These are phyloP conservation scores for Dioctria linearis DNA, from an alignment of 2,888 invertebrate species.

Conservation along the genomic window DNA sequence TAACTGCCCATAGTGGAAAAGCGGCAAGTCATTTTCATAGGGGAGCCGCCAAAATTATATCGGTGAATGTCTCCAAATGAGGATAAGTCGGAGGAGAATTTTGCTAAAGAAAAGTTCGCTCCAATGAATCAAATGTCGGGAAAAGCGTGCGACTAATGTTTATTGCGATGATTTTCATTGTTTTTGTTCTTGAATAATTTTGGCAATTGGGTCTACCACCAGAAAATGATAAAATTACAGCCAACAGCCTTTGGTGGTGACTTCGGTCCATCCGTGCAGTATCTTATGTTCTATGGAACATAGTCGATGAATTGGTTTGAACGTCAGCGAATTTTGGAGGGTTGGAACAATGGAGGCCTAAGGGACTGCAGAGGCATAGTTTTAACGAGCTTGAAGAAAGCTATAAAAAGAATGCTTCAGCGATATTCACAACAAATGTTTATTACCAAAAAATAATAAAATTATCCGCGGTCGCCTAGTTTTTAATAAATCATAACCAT, in stretches of 20 bases:
- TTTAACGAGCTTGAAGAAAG: slow-evolving; percentile 47
- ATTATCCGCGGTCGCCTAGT: slow-evolving; percentile 20
- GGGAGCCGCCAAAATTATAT: not conserved
- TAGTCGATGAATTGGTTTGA: slow-evolving; percentile 6
- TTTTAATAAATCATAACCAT: not conserved
- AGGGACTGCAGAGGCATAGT: slow-evolving; percentile 25
- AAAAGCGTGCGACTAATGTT: slow-evolving; percentile 52
- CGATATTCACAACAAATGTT: slow-evolving; percentile 36
- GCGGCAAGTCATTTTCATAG: slow-evolving; percentile 25
- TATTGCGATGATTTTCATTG: slow-evolving; percentile 50
- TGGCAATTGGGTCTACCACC: slow-evolving; percentile 33
- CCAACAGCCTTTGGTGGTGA: slow-evolving; percentile 10
- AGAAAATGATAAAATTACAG: slow-evolving; percentile 27
- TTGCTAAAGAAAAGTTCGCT: not conserved
- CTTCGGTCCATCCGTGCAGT: not conserved
- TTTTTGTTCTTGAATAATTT: slow-evolving; percentile 39
- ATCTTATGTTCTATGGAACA: not conserved
- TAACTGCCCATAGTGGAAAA: slow-evolving; percentile 19
- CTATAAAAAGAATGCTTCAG: slow-evolving; percentile 29
- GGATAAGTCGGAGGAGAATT: not conserved
- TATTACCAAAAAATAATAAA: slow-evolving; percentile 44
- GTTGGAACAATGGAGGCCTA: slow-evolving; percentile 14
- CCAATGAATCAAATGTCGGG: slow-evolving; percentile 45
- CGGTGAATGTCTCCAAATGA: slow-evolving; percentile 10
- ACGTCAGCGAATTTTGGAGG: not conserved